Conservation (phyloP, 2,888 invertebrate species). For the Eubasilissa splendida region DNA sequence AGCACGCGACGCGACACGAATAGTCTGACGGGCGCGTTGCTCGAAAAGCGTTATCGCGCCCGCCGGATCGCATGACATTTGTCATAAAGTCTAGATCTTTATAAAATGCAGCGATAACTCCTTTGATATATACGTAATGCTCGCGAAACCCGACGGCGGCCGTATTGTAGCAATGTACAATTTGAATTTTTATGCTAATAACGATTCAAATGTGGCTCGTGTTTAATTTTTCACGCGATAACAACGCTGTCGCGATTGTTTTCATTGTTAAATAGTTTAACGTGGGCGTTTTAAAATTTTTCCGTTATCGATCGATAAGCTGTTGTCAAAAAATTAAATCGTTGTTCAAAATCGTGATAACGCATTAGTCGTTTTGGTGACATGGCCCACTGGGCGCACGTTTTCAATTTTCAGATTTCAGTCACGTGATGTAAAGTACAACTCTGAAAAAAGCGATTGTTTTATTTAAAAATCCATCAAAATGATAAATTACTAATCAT, state of each 20-base stretch:
- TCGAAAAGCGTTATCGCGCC: slow-evolving; percentile 51
- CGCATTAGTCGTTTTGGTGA: no score
- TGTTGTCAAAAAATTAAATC: no score
- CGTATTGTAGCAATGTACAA: slow-evolving; percentile 4
- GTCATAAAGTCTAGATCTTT: slow-evolving; percentile 53
- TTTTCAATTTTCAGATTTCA: no score
- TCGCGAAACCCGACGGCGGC: slow-evolving; percentile 5
- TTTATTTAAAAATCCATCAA: no score
- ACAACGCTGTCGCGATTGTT: slow-evolving; percentile 27
- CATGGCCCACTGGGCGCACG: no score
- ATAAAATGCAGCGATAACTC: slow-evolving; percentile 41
- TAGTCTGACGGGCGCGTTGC: slow-evolving; percentile 42
- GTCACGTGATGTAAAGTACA: no score
- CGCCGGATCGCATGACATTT: slow-evolving; percentile 48
- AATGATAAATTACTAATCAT: no score
- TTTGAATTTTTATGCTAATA: slow-evolving; percentile 41
- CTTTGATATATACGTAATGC: slow-evolving; percentile 30
- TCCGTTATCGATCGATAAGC: neutral
- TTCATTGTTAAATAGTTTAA: slow-evolving; percentile 1
- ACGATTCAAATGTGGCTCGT: neutral
- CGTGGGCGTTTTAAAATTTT: neutral
- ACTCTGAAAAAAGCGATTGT: no score
- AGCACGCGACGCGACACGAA: slow-evolving; percentile 41
- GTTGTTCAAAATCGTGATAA: no score
- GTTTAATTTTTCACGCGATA: slow-evolving; percentile 35